These are phyloP conservation scores for Phoxinus phoxinus DNA, from an alignment of 2,113 vertebrate genomes.

Conservation along the genomic window DNA sequence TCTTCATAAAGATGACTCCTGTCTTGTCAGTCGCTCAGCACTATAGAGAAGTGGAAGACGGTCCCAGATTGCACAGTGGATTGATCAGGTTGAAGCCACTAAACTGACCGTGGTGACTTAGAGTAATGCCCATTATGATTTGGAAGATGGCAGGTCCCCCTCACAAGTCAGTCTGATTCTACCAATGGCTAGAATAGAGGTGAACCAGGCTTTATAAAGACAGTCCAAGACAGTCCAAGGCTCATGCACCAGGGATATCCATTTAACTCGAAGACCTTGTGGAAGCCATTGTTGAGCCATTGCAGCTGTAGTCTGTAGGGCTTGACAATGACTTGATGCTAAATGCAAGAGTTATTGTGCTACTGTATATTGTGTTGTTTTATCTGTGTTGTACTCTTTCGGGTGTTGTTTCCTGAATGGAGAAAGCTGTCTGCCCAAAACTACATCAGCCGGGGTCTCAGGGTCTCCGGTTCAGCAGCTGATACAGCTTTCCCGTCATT, in stretches of 20 bases:
- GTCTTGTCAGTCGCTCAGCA: neutral
- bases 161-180: neutral
- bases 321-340: neutral
- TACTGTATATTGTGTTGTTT: neutral
- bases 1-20: neutral
- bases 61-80: neutral
- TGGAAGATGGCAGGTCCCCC: neutral
- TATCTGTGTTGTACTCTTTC: neutral
- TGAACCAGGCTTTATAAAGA: neutral
- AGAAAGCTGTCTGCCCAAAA: no score
- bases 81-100: neutral
- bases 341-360: neutral
- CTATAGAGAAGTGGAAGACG: neutral
- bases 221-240: no score
- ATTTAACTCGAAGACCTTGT: neutral
- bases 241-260: neutral
- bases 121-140: neutral
- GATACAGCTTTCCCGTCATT: neutral
- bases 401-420: no score
- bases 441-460: no score
- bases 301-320: neutral
- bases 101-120: neutral
- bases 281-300: neutral
- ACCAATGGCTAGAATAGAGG: neutral
- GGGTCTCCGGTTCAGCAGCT: neutral